Base-by-base conservation (phyloP, 2,113 vertebrate genomes). In the Chaetops frenatus region DNA sequence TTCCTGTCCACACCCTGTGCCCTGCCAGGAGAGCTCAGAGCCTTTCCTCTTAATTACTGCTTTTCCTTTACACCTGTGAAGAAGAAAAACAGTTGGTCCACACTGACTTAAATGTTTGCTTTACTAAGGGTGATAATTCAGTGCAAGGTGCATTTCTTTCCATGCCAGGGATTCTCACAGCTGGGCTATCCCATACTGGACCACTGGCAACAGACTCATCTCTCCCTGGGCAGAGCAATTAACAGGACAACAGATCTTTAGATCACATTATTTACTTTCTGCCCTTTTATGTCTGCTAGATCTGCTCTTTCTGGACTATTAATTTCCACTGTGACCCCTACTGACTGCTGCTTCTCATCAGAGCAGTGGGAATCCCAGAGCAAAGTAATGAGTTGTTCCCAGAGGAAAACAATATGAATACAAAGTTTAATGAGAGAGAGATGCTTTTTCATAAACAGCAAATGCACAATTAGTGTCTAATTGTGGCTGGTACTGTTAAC, bases 371-470 rank as follows among this genome's bases (percentile, higher is more conserved):
- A 94, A 95, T 80, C 87, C 94, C 87, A 65, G 78, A 80, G 51
- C 58, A 94, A 78, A 0, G 0, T 92, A 95, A 94, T 91, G 87
- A 96, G 91, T 16, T 72, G 85, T 56, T 94, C 94, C 95, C 92
- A 92, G 79, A 91, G 92, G 95, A 95, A 50, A 90, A 57, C 54
- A 88, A 84, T 72, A 91, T 66, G 87, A 96, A 95, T 94, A 77
- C 81, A 81, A 92, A 92, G 71, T 93, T 94, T 97, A 95, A 96
- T 96, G 96, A 97, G 92, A 96, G 74, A 71, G 87, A 90, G 93
- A 95, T 91, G 82, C 58, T 91, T 94, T 92, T 92, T 77, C 88
- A 86, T 82, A 93, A 87, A 74, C 81, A 86, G 71, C 1, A 54
- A 95, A 96, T 88, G 90, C 0, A 0, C 93, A 95, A 95, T 96